Evolutionary conservation across 2,113 vertebrate genomes (phyloP), one percentile per base, ranked within the genome.

Genomic region (Ageneiosus marmoratus): DNA sequence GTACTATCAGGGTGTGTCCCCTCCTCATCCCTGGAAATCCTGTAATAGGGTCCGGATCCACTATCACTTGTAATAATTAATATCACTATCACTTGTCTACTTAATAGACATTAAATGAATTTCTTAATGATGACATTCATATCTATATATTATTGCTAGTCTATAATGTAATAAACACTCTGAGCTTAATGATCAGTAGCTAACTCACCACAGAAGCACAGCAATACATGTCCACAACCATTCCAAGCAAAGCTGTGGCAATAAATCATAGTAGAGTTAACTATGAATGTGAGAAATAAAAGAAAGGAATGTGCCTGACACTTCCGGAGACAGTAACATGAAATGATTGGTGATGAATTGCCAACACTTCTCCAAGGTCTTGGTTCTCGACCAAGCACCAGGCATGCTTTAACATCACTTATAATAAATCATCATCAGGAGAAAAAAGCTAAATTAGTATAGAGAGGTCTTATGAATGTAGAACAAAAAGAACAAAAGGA

Each of bases 321-420:
- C 41, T 55, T 90, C 60, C 82, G 62, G 56, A 58, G 67, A 83
- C 46, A 29, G 48, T 50, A 78, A 65, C 83, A 86, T 86, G 86
- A 87, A 86, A 63, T 15, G 12, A 41, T 27, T 27, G 34, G 63
- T 83, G 53, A 85, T 86, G 65, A 86, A 79, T 46, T n/a, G 60
- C 63, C 34, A 16, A 41, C 16, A 32, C 18, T 37, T 48, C 50
- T 55, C 53, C 70, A 80, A 62, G 41, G 76, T 55, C 73, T 75
- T 16, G 22, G 27, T 32, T 53, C 63, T 80, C 72, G 77, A 37
- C 62, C 44, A 32, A 44, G 70, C 78, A 79, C 22, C 20, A 34
- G 32, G 18, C 16, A 34, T 56, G 62, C 72, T 60, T 82, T 20
- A 76, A 72, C 58, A 53, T 53, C 51, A 15, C 27, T 72, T 44